Base-by-base conservation (phyloP, 2,797 vertebrate species). In the Microcaecilia unicolor region DNA sequence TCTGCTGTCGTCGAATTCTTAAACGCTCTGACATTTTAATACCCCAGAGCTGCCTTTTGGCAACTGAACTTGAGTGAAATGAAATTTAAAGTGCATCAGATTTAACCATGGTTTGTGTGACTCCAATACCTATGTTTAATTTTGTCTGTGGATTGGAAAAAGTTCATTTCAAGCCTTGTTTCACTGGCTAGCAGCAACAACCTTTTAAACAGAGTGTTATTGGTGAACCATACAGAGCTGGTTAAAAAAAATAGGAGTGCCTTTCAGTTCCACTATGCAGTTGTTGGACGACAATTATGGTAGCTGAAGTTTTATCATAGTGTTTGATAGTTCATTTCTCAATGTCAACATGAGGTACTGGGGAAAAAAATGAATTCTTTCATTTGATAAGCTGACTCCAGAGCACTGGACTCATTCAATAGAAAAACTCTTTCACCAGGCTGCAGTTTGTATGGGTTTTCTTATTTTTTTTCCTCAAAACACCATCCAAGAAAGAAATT, bases 401-500 rank as follows among this genome's bases (percentile, higher is more conserved):
- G 61, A 81, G 82, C 83, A 78, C 81, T 57, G 45, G 67, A 72
- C 80, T 87, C 82, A 83, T 83, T 88, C 83, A 84, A 70, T 81
- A 77, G 61, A 55, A 71, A 73, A 88, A 81, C 77, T 78, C 83
- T 82, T 79, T 87, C 79, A 75, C 80, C 80, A 85, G 74, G 80
- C 83, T 84, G 80, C 74, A 75, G 85, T 76, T 78, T 78, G 77
- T 82, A 72, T 82, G 80, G 78, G 74, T 87, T 90, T 76, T 81
- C 77, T 78, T 74, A 61, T 55, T 25, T 70, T 43, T 41, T 22
- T 78, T 77, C 61, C 83, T 28, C 72, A 76, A 76, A 91, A 91
- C 90, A 86, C 89, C 91, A 92, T 89, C 88, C 87, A 92, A 91
- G 89, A 93, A n/a, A 92, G 90, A 93, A 91, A 96, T 93, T 92